A percentile compares a stretch with the other conserved stretches of the same genome.
phyloP scores from a whole-genome alignment of 2,888 invertebrate species.

The Anorthoa munda region DNA sequence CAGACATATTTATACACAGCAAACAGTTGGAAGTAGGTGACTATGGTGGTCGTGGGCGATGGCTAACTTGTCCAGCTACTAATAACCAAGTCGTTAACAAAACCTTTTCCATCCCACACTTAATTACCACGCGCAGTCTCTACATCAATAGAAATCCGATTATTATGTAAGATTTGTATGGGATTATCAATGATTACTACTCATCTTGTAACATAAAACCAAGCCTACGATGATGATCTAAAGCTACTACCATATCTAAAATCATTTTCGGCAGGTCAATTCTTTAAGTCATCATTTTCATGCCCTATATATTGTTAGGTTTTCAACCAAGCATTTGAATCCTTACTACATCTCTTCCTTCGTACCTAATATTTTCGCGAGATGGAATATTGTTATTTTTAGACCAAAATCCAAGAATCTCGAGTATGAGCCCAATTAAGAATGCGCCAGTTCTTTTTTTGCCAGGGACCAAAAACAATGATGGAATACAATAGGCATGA shows the following conservation, averaged over 20 bases:
- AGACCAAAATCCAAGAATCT: slow-evolving; percentile 1
- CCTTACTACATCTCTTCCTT: too few species aligned
- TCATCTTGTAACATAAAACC: slow-evolving; percentile 43
- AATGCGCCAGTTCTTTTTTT: neutral
- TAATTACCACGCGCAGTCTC: slow-evolving; percentile 54
- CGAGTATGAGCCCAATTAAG: neutral
- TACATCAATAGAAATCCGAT: slow-evolving; percentile 47
- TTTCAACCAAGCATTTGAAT: neutral
- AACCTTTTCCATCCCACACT: slow-evolving; percentile 60
- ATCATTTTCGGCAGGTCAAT: neutral
- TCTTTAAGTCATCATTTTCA: neutral
- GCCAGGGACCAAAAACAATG: neutral
- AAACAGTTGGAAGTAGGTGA: slow-evolving; percentile 36
- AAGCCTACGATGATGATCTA: slow-evolving; percentile 34
- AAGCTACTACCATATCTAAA: slow-evolving; percentile 17
- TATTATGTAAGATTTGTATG: slow-evolving; percentile 43
- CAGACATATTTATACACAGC: neutral
- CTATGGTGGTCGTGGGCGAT: slow-evolving; percentile 58
- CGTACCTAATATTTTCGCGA: neutral
- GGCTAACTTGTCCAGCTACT: slow-evolving; percentile 52
- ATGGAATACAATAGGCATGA: slow-evolving; percentile 19
- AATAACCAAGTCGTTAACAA: slow-evolving; percentile 54
- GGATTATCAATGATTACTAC: slow-evolving; percentile 33
- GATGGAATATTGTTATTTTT: neutral
- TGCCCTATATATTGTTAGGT: too few species aligned